Evolutionary conservation across 2,888 invertebrate species (phyloP).

Genomic region (Bellardia pandia): DNA sequence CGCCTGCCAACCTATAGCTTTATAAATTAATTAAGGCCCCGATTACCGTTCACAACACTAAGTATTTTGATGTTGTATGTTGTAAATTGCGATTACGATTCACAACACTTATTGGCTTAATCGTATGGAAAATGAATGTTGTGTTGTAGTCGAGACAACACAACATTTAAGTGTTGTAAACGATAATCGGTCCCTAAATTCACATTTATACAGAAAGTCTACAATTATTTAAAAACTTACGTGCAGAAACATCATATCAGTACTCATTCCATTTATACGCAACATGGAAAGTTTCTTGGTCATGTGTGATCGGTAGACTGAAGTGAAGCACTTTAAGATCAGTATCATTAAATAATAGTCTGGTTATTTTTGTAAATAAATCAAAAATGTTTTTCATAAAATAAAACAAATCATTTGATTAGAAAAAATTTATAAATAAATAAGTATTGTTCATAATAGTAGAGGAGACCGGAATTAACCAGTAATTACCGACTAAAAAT

Average conservation of each 20-base stretch:
- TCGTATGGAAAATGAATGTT: too few species aligned
- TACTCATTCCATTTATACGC: neutral
- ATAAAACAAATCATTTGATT: neutral
- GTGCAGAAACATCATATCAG: neutral
- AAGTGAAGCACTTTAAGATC: constrained; percentile 17
- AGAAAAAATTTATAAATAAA: neutral
- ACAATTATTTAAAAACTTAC: neutral
- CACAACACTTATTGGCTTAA: too few species aligned
- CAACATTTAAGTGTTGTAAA: too few species aligned
- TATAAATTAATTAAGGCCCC: too few species aligned
- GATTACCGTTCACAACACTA: too few species aligned
- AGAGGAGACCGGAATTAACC: neutral
- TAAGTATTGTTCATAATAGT: neutral
- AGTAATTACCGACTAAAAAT: neutral
- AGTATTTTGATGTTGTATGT: too few species aligned
- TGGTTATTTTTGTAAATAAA: neutral
- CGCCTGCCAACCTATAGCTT: too few species aligned
- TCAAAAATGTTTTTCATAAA: neutral
- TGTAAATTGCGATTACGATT: too few species aligned
- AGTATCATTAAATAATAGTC: neutral
- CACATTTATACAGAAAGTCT: too few species aligned
- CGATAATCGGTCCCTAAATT: too few species aligned
- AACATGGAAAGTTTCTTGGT: constrained; percentile 17
- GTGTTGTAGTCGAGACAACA: too few species aligned
- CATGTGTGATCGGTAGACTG: constrained; percentile 5